Evolutionary conservation across 2,888 invertebrate species (phyloP).

Genomic region (Caenorhabditis sp.): DNA sequence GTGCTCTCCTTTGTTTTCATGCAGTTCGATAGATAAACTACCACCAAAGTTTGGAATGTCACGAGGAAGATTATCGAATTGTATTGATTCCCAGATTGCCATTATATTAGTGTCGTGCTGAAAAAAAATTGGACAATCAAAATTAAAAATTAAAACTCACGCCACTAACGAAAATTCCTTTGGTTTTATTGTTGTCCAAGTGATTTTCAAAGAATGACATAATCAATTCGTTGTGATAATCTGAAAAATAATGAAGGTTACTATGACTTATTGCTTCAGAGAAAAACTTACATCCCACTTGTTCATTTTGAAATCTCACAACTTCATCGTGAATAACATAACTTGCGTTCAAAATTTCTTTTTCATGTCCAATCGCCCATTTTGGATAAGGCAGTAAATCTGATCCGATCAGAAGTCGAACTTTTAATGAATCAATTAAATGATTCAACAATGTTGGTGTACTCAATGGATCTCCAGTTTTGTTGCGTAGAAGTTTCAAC

Average conservation of each 20-base stretch:
- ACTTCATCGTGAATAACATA: constrained; percentile 31
- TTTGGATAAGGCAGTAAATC: constrained; percentile 49
- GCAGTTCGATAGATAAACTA: constrained; percentile 46
- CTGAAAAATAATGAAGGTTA: constrained; percentile 34
- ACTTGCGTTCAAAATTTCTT: constrained; percentile 20
- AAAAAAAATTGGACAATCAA: constrained; percentile 7
- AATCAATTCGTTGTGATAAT: constrained; percentile 39
- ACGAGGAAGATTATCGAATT: constrained; percentile 14
- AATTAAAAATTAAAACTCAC: constrained; percentile 15
- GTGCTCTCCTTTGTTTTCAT: constrained; percentile 21
- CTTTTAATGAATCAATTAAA: constrained; percentile 51
- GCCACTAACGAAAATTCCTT: constrained; percentile 43
- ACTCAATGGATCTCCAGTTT: constrained; percentile 10
- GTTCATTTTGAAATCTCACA: constrained; percentile 31
- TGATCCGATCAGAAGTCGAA: constrained; percentile 38
- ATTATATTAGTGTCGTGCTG: constrained; percentile 52
- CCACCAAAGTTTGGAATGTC: constrained; percentile 42
- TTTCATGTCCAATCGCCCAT: constrained; percentile 50
- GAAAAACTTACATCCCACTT: constrained; percentile 24
- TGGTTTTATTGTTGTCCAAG: constrained; percentile 24
- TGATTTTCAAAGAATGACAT: constrained; percentile 46
- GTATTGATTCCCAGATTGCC: constrained; percentile 36
- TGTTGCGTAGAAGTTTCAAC: constrained; percentile 8
- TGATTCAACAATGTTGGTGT: constrained; percentile 28
- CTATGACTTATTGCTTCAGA: not conserved